Conservation (phyloP, 2,113 vertebrate genomes). For the Coregonus clupeaformis region DNA sequence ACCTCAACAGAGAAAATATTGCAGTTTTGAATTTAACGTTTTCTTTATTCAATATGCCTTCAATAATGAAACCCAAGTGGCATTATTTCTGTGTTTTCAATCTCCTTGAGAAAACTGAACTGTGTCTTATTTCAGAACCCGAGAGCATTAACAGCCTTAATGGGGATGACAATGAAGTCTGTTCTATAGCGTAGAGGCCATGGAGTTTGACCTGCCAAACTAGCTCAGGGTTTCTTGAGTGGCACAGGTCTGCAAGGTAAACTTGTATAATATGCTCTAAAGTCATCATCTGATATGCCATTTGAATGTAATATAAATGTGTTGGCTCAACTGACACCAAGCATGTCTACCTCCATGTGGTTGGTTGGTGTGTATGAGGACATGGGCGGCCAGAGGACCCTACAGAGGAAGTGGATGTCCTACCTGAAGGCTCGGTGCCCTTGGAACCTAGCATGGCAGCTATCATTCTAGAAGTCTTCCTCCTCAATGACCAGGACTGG, state of each 20-base stretch:
- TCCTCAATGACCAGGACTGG: constrained; percentile 47
- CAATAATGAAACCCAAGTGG: too few species aligned
- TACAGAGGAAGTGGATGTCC: constrained; percentile 59
- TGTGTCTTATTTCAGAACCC: background rate
- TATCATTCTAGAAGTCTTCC: constrained; percentile 61
- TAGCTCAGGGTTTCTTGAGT: background rate
- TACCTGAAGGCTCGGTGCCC: constrained; percentile 56
- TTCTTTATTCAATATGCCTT: too few species aligned
- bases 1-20: too few species aligned
- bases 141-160: background rate
- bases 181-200: background rate
- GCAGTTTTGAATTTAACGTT: too few species aligned
- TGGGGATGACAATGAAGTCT: background rate
- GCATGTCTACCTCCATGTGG: background rate
- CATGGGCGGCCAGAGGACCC: constrained; percentile 51
- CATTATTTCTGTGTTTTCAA: too few species aligned
- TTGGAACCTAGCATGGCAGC: constrained; percentile 54
- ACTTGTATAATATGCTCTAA: background rate
- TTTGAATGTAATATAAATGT: background rate
- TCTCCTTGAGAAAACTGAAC: too few species aligned
- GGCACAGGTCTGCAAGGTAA: background rate
- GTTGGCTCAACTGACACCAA: background rate
- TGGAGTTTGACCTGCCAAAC: background rate
- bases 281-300: background rate
- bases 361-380: constrained; percentile 49